Base-by-base conservation (phyloP, 2,113 vertebrate species). In the Meles meles region DNA sequence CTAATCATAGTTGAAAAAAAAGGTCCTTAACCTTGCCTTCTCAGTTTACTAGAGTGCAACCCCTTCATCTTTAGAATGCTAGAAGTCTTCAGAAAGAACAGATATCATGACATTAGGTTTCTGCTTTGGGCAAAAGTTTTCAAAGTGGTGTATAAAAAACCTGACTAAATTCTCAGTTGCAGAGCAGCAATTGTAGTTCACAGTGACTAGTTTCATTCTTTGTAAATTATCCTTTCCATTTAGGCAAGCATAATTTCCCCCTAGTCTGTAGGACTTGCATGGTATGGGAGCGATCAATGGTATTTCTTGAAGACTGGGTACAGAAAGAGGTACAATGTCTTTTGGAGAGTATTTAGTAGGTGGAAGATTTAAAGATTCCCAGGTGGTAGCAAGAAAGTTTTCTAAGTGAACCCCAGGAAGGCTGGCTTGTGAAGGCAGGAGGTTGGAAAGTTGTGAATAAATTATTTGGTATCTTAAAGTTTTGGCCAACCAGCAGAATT, bases 41-140 rank as follows among this genome's bases (percentile, higher is more conserved):
- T 97, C 81, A 77, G 67, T 85, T 97, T 97, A 79, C 76, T 55
- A 61, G 42, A 47, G 39, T 81, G 49, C 7, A 90, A 49, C n/a
- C n/a, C 61, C 79, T 97, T 95, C 52, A 85, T 87, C 44, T 92
- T 92, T 77, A 96, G 63, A 95, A 94, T 93, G 59, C 77, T 94
- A 17, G 8, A 96, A 96, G 23, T 96, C 42, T 97, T 92, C 90
- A 96, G 82, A 96, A 97, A 94, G 79, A 98, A 97, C 65, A 94
- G 88, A 84, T 87, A 92, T 6, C 90, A 65, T 88, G 52, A 96
- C 94, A 52, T 83, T 89, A 77, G 77, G 5, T 76, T 96, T 97
- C 92, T 97, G 80, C 67, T 97, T 79, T 97, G 76, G 65, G 79
- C 42, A 94, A 42, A 76, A 95, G n/a, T 94, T 93, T 82, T 95